phyloP scores from a whole-genome alignment of 2,888 invertebrate genomes.

The Liopterus haemorrhoidalis region DNA sequence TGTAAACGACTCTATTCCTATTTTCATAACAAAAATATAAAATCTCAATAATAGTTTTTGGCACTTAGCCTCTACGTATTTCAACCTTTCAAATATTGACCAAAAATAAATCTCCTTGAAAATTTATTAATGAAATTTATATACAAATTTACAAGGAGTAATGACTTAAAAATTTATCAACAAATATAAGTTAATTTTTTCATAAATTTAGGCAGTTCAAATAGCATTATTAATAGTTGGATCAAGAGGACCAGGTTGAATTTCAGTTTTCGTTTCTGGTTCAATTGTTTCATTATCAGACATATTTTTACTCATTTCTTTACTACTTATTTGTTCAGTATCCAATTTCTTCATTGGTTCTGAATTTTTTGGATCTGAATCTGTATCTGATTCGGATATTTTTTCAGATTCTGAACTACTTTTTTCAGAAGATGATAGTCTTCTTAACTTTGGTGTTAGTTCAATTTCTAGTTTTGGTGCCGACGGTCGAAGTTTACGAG shows the following conservation, averaged over 20 bases:
- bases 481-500: constrained; percentile 77
- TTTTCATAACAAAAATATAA: no score
- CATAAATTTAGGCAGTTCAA: not conserved
- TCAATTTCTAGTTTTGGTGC: constrained; percentile 57
- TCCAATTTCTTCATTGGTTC: no score
- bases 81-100: no score
- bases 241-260: constrained; percentile 6
- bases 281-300: constrained; percentile 5
- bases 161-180: no score
- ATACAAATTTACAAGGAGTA: no score
- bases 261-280: not conserved
- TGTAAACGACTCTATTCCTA: no score
- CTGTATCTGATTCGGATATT: constrained; percentile 35
- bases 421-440: constrained; percentile 12
- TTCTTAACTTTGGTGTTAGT: constrained; percentile 16
- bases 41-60: not conserved
- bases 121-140: no score
- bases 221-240: constrained; percentile 3
- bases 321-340: constrained; percentile 30
- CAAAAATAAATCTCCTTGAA: not conserved
- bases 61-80: not conserved
- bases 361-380: constrained; percentile 15
- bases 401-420: constrained; percentile 41
- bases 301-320: no score
- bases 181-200: constrained; percentile 1